phyloP scores from a whole-genome alignment of 2,888 invertebrate genomes.

The Blastobasis adustella region DNA sequence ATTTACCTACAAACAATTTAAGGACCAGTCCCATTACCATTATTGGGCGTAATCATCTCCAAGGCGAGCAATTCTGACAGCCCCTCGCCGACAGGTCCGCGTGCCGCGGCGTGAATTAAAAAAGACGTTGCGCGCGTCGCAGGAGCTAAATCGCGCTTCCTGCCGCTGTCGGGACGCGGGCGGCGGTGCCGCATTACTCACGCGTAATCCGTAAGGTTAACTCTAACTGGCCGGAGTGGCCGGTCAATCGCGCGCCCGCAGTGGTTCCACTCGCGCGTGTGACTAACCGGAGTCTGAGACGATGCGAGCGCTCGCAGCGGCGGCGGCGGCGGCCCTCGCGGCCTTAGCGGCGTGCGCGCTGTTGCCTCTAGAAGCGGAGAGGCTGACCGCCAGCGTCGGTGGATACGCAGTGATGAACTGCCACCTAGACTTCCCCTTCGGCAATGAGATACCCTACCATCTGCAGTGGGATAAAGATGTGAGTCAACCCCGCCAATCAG shows the following conservation, averaged over 20 bases:
- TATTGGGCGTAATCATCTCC: no score
- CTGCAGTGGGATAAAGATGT: conserved; percentile 94
- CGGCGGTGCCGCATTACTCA: neutral
- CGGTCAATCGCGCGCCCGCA: no score
- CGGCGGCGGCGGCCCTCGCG: conserved; percentile 11
- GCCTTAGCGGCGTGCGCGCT: conserved; percentile 25
- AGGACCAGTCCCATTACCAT: no score
- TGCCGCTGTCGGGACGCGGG: conserved; percentile 7
- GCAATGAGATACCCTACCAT: conserved; percentile 88
- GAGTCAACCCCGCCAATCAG: conserved; percentile 41
- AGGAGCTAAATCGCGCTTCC: conserved; percentile 7
- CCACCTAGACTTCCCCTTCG: conserved; percentile 90
- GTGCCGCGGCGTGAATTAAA: no score
- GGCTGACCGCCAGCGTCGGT: conserved; percentile 82
- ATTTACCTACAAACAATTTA: no score
- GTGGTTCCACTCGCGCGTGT: no score
- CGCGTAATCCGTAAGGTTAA: neutral
- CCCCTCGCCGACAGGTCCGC: no score
- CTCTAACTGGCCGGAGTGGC: no score
- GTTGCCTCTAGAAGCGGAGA: conserved; percentile 55
- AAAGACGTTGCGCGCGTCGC: neutral
- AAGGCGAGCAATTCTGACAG: no score
- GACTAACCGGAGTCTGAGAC: no score
- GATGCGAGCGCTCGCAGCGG: conserved; percentile 9
- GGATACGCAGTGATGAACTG: conserved; percentile 88